Percentiles rank a stretch among this genome's conserved stretches.
Conservation (phyloP, 2,888 invertebrate species). For the Dryadula phaetusa region DNA sequence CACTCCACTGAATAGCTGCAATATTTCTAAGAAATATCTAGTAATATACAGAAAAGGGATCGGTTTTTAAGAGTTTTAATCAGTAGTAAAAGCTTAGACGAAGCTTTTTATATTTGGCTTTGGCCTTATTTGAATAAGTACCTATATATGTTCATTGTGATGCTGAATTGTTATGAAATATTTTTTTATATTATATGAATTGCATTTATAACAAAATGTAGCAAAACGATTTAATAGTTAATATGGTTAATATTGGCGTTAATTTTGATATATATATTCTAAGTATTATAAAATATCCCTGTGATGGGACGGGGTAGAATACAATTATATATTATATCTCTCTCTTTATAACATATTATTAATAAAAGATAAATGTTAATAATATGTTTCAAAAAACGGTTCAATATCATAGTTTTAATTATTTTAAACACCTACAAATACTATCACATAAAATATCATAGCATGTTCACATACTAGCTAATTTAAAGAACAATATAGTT, state of each 20-base stretch:
- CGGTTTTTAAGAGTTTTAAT: conserved; percentile 29
- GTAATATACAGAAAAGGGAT: conserved; percentile 7
- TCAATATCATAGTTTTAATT: too few species aligned
- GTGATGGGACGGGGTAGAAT: too few species aligned
- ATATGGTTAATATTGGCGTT: too few species aligned
- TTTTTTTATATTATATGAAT: not conserved
- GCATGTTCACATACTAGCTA: not conserved
- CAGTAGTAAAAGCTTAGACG: conserved; percentile 22
- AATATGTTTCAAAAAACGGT: too few species aligned
- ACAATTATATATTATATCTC: too few species aligned
- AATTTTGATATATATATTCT: too few species aligned
- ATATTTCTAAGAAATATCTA: conserved; percentile 31
- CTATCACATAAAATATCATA: not conserved
- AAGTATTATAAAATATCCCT: too few species aligned
- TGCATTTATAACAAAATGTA: too few species aligned
- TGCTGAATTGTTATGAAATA: not conserved
- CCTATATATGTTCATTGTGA: not conserved
- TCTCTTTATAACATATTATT: too few species aligned
- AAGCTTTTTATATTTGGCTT: conserved; percentile 10
- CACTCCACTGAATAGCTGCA: conserved; percentile 23
- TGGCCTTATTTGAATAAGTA: conserved; percentile 17
- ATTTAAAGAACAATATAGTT: not conserved
- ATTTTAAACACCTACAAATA: not conserved
- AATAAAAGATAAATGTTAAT: too few species aligned
- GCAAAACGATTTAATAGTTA: too few species aligned